A percentile compares a stretch with the other conserved stretches of the same genome.
Evolutionary conservation across 2,113 vertebrate species (phyloP).

Genomic region (Dasypus novemcinctus): DNA sequence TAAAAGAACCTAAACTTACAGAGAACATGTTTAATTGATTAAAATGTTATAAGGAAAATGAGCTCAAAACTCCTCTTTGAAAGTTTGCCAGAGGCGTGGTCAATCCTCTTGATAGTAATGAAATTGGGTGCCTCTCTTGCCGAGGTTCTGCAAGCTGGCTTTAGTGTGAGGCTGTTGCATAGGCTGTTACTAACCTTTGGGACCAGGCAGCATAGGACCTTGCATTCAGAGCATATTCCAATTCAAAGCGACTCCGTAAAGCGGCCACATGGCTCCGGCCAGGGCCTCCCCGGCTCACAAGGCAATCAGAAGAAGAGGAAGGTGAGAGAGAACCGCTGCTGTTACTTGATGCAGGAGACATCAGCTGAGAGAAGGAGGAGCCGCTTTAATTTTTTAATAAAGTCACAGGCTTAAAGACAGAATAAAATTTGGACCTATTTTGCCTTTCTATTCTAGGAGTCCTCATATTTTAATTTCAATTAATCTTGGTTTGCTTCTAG

Average conservation of each 20-base stretch:
- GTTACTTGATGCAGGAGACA: slow-evolving; percentile 96
- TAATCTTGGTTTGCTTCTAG: neutral
- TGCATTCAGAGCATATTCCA: slow-evolving; percentile 91
- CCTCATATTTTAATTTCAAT: slow-evolving; percentile 29
- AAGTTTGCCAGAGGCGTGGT: neutral
- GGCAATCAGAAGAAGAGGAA: slow-evolving; percentile 92
- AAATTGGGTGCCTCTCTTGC: neutral
- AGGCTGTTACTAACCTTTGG: slow-evolving; percentile 83
- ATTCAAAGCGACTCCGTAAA: slow-evolving; percentile 90
- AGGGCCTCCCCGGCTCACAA: slow-evolving; percentile 86
- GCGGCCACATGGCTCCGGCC: slow-evolving; percentile 93
- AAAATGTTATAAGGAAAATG: neutral
- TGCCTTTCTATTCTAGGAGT: neutral
- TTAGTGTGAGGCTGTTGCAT: neutral
- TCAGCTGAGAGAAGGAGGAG: slow-evolving; percentile 83
- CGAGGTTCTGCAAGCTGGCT: neutral
- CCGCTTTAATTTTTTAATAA: neutral
- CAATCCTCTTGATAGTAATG: neutral
- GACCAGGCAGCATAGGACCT: slow-evolving; percentile 86
- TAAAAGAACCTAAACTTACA: neutral
- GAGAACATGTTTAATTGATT: neutral
- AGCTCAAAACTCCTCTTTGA: neutral
- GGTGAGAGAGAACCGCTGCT: slow-evolving; percentile 95
- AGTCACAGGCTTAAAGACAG: neutral
- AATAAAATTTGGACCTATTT: neutral